Evolutionary conservation across 2,113 vertebrate species (phyloP).

Genomic region (Larimichthys polyactis): DNA sequence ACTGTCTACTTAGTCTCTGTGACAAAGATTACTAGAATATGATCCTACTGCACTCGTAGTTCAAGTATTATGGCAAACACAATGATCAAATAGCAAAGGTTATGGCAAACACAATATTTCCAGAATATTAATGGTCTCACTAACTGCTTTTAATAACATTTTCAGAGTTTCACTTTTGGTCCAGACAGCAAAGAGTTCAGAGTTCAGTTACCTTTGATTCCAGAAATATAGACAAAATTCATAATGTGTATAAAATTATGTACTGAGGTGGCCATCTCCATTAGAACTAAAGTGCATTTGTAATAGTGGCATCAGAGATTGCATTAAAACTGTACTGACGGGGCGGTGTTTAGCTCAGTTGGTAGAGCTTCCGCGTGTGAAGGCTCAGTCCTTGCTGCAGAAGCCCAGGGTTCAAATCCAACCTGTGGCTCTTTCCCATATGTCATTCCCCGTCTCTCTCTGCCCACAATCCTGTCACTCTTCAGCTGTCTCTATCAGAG

Average conservation of each 20-base stretch:
- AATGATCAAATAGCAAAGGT: slow-evolving; percentile 5
- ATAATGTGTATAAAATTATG: background rate
- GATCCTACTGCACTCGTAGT: slow-evolving; percentile 38
- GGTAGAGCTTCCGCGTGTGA: too few relatives aligned
- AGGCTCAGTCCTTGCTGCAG: too few relatives aligned
- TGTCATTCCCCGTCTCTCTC: too few relatives aligned
- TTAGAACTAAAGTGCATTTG: background rate
- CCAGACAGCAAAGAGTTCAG: background rate
- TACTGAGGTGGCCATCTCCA: background rate
- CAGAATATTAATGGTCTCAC: too few relatives aligned
- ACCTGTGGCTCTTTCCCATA: too few relatives aligned
- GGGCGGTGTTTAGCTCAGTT: too few relatives aligned
- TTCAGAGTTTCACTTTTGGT: background rate
- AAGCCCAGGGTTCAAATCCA: too few relatives aligned
- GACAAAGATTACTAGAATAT: slow-evolving; percentile 63
- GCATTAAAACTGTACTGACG: background rate
- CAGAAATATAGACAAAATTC: background rate
- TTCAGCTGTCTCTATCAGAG: too few relatives aligned
- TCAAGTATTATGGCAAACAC: slow-evolving; percentile 11
- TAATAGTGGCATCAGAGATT: background rate
- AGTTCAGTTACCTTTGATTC: background rate
- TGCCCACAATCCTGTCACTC: too few relatives aligned
- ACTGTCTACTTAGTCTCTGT: slow-evolving; percentile 55
- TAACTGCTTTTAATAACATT: too few relatives aligned
- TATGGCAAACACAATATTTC: background rate